Evolutionary conservation across 2,888 invertebrate species (phyloP).

Genomic region (Antheraea yamamai): DNA sequence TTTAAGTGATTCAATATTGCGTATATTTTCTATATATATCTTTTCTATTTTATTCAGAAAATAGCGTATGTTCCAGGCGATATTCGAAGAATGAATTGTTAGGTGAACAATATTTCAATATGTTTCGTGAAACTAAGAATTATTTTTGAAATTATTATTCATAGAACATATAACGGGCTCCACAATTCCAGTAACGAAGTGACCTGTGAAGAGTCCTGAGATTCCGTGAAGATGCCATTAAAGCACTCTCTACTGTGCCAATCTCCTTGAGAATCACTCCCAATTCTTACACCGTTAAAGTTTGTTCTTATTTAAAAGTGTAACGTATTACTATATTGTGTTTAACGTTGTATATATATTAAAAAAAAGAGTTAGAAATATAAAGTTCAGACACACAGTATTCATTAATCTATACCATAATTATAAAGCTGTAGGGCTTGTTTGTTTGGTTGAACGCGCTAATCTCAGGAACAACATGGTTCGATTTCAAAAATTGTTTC

Average conservation of each 20-base stretch:
- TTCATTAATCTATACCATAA: neutral
- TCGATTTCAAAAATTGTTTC: neutral
- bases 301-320: slow-evolving; percentile 45
- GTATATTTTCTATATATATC: neutral
- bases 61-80: neutral
- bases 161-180: slow-evolving; percentile 65
- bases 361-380: neutral
- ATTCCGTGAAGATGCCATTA: slow-evolving; percentile 77
- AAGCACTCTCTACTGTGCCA: slow-evolving; percentile 70
- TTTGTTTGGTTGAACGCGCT: too few species aligned
- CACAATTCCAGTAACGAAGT: slow-evolving; percentile 79
- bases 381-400: neutral
- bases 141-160: slow-evolving; percentile 52
- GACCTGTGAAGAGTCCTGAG: slow-evolving; percentile 72
- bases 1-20: neutral
- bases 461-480: neutral
- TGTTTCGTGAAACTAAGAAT: slow-evolving; percentile 40
- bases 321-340: slow-evolving; percentile 16
- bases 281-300: slow-evolving; percentile 59
- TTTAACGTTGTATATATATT: neutral
- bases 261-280: slow-evolving; percentile 75
- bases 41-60: neutral
- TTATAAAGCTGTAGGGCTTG: too few species aligned
- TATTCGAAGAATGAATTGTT: neutral
- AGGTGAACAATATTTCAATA: neutral